Evolutionary conservation across 1,140 invertebrate species (phyloP).

Genomic region (Euura lappo): DNA sequence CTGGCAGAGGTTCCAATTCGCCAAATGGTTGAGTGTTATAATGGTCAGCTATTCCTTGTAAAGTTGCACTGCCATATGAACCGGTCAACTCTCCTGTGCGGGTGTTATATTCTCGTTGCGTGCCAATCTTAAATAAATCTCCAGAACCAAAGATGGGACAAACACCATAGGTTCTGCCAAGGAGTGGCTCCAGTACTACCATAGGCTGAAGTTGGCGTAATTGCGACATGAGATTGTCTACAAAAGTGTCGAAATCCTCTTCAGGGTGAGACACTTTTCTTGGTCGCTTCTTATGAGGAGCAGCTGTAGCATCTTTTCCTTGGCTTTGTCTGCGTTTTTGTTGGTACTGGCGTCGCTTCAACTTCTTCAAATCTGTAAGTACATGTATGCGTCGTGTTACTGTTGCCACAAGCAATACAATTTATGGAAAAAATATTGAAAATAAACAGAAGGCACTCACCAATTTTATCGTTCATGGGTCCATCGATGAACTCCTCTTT

Average conservation of each 20-base stretch:
- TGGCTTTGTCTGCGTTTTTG: conserved; percentile 76
- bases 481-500: conserved; percentile 58
- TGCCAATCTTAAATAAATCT: conserved; percentile 75
- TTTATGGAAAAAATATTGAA: conserved; percentile 9
- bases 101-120: conserved; percentile 70
- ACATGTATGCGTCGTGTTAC: conserved; percentile 14
- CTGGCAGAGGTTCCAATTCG: conserved; percentile 73
- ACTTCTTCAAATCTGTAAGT: conserved; percentile 73
- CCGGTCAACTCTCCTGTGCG: conserved; percentile 80
- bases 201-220: conserved; percentile 83
- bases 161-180: conserved; percentile 82
- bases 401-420: conserved; percentile 20
- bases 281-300: conserved; percentile 77
- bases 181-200: conserved; percentile 85
- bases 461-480: conserved; percentile 57
- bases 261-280: conserved; percentile 85
- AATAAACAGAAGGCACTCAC: conserved; percentile 30
- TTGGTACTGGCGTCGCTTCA: conserved; percentile 82
- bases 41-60: conserved; percentile 76
- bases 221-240: conserved; percentile 87
- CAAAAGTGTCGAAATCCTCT: conserved; percentile 90
- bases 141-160: conserved; percentile 83
- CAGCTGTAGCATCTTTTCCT: conserved; percentile 63
- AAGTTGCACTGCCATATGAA: conserved; percentile 73
- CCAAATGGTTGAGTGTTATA: conserved; percentile 86